Evolutionary conservation across 2,797 vertebrate genomes (phyloP), one percentile per base, ranked within the genome.

Genomic region (Trachurus trachurus): DNA sequence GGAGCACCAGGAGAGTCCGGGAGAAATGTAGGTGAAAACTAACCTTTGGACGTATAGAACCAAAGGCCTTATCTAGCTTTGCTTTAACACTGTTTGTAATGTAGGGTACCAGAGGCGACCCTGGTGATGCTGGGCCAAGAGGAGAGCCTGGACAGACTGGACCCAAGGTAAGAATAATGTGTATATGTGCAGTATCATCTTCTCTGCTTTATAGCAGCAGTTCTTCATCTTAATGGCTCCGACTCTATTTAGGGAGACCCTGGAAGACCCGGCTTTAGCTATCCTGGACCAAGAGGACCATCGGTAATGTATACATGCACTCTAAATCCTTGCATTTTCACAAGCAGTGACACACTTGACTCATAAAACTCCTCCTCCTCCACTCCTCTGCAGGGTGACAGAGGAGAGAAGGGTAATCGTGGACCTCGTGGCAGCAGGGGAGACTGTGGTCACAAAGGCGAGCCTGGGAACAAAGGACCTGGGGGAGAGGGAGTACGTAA

Each of bases 261-360:
- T 0, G 98, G 98, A 87, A 96, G 98, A 92, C 96, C 96, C 85
- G 98, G 98, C 62, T 98, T 99, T 87, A 97, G 96, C 90, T 99
- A 97, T 81, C 96, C 97, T 13, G 98, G 98, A 84, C 77, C 95
- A 61, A 96, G 97, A 93, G 98, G 98, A 86, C 1, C 72, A 0
- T 88, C 96, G 61, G 98, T 99, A 93, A 76, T 3, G 9, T 53
- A 37, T 17, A 68, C 59, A 63, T 1, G 11, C 13, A 16, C 37
- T 22, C 17, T 1, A 10, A 26, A 19, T 47, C 10, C n/a, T 71
- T 42, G 49, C 5, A 50, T 29, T 50, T 65, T 9, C 15, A 0
- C 13, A 0, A 37, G 8, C 8, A 42, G 21, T 26, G 26, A 56
- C 16, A 53, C 44, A 29, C 31, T 50, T 1, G 13, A 5, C 70